Evolutionary conservation across 2,888 invertebrate genomes (phyloP), one percentile per base, ranked within the genome.

Genomic region (Arge pagana): DNA sequence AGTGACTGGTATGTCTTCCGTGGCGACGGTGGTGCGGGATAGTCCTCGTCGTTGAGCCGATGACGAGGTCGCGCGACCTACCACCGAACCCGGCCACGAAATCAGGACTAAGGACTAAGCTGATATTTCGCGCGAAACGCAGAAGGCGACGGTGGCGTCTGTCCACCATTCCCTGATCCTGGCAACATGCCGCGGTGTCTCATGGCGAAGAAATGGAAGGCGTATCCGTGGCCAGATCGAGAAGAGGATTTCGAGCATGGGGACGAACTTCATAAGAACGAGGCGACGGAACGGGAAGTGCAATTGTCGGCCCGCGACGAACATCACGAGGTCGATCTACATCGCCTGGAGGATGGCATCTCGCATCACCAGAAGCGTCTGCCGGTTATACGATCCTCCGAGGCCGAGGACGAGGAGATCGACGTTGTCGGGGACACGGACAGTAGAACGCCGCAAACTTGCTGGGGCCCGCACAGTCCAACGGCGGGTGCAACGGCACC

Each of bases 181-280:
- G 78, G 80, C 80, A 79, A 80, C 81, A 93, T 93, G 93, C 93
- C 93, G 81, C 90, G 93, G 79, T 93, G 93, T 83, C 87, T 93
- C 80, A 93, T 93, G 92, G 93, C 93, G 74, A 93, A 93, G 82
- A 93, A 93, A 84, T 93, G 93, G 91, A 93, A 93, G 86, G 89
- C 86, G 78, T 87, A 87, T 76, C 86, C 87, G 62, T 88, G 88
- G 87, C 84, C 85, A 65, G 87, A 86, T 70, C 82, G 86, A 64
- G 80, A 80, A 60, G 76, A 77, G 58, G 75, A 76, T 54, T 65
- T 66, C 30, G 60, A 62, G 2, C 33, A 8, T 33, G n/a, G n/a
- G n/a, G n/a, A n/a, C n/a, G n/a, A n/a, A n/a, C n/a, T n/a, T n/a
- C n/a, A 28, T 8, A 28, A 28, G 28, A 28, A n/a, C n/a, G n/a